Evolutionary conservation across 2,888 invertebrate genomes (phyloP), one percentile per base, ranked within the genome.

Genomic region (Melinopterus prodromus): DNA sequence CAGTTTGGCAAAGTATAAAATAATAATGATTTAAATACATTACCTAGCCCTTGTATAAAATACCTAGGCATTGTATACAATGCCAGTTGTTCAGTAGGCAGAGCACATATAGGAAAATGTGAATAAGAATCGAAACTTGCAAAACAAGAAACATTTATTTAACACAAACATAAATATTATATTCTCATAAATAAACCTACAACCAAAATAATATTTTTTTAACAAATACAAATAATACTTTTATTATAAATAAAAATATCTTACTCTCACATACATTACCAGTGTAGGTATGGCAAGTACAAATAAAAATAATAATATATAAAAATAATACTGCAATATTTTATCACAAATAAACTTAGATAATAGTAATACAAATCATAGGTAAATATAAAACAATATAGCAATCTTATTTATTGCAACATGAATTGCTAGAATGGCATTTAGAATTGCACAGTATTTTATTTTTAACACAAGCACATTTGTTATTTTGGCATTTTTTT

Each of bases 121-220:
- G 53, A 53, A 53, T 53, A 53, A 53, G 53, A 53, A 53, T 53
- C 53, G 53, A 53, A 53, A 53, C 53, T 53, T 53, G 12, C 53
- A 53, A 53, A 53, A 53, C 53, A 53, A 53, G 53, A 53, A 53
- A 53, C 53, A 53, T 53, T 53, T 53, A 53, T 53, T 53, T 53
- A 53, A 53, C 53, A 53, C 53, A 53, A 53, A 53, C 53, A 53
- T 3, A 53, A 53, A 53, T 53, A 53, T 53, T 53, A 53, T 53
- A 53, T 53, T 53, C 53, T 53, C 53, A 53, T 53, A 53, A 53
- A 53, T 53, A 53, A 53, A 53, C 53, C 53, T 53, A 53, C 53
- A 53, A 7, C 53, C 53, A 53, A 53, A 53, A 9, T 53, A 53
- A 53, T 53, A 53, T 53, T 53, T 53, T n/a, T 53, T 6, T 12